These are phyloP conservation scores for Gibbula magus DNA, from an alignment of 2,888 invertebrate species.

Conservation along the genomic window DNA sequence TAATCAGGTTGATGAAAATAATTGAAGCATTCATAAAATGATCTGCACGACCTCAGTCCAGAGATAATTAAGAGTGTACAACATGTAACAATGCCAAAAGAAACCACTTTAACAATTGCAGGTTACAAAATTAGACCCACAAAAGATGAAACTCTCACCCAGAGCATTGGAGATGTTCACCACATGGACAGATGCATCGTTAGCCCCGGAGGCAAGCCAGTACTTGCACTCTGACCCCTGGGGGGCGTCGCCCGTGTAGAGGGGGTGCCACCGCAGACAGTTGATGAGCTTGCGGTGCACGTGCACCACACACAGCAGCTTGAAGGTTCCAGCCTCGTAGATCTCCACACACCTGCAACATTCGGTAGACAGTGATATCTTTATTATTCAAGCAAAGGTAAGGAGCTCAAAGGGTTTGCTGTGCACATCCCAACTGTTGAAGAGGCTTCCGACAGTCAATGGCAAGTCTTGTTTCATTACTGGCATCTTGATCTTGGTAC, in stretches of 20 bases:
- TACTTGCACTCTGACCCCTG: slow-evolving; percentile 79
- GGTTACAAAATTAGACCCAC: neutral
- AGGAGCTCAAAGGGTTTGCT: neutral
- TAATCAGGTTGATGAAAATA: no score
- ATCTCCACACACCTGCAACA: slow-evolving; percentile 73
- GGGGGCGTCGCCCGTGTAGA: slow-evolving; percentile 78
- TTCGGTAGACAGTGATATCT: neutral
- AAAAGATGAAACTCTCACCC: slow-evolving; percentile 43
- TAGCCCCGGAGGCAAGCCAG: slow-evolving; percentile 82
- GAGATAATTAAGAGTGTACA: no score
- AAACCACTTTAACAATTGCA: neutral
- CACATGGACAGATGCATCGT: slow-evolving; percentile 77
- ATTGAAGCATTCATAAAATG: no score
- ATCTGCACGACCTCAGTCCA: no score
- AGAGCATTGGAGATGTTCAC: slow-evolving; percentile 72
- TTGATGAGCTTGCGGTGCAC: slow-evolving; percentile 81
- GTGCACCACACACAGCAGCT: slow-evolving; percentile 75
- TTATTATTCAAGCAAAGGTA: neutral
- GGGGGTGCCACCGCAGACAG: slow-evolving; percentile 84
- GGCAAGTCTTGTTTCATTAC: no score
- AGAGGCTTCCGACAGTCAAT: no score
- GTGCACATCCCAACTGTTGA: no score
- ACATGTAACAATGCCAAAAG: neutral
- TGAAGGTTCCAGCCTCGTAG: slow-evolving; percentile 66
- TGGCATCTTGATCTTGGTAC: no score